Conservation (phyloP, 2,113 vertebrate genomes). For the Gobio gobio region DNA sequence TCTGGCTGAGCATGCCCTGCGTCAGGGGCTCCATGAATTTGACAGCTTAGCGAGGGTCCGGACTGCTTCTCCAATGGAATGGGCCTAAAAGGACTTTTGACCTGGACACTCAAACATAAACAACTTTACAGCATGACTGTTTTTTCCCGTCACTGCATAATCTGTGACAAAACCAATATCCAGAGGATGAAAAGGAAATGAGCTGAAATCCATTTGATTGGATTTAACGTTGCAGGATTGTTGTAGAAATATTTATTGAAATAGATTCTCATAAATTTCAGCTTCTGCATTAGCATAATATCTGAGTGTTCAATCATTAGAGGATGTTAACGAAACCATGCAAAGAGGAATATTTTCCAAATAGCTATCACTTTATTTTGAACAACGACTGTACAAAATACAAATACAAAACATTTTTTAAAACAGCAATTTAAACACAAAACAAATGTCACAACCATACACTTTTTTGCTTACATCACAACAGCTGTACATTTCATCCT, state of each 20-base stretch:
- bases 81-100: not conserved
- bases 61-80: not conserved
- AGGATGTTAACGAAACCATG: not conserved
- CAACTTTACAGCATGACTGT: not conserved
- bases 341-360: not conserved
- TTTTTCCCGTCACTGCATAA: not conserved
- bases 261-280: not conserved
- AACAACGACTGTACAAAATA: conserved; percentile 58
- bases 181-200: not conserved
- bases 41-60: not conserved
- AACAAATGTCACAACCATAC: not conserved
- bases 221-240: conserved; percentile 10
- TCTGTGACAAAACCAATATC: not conserved
- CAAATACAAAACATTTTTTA: conserved; percentile 37
- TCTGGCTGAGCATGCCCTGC: not conserved
- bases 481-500: conserved; percentile 3
- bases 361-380: conserved; percentile 46
- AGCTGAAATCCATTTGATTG: not conserved
- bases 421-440: conserved; percentile 16
- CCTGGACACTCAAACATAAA: not conserved
- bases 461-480: conserved; percentile 33
- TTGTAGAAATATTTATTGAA: not conserved
- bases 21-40: not conserved
- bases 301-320: not conserved
- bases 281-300: not conserved